phyloP scores from a whole-genome alignment of 2,113 vertebrate species.

The Esox niger region DNA sequence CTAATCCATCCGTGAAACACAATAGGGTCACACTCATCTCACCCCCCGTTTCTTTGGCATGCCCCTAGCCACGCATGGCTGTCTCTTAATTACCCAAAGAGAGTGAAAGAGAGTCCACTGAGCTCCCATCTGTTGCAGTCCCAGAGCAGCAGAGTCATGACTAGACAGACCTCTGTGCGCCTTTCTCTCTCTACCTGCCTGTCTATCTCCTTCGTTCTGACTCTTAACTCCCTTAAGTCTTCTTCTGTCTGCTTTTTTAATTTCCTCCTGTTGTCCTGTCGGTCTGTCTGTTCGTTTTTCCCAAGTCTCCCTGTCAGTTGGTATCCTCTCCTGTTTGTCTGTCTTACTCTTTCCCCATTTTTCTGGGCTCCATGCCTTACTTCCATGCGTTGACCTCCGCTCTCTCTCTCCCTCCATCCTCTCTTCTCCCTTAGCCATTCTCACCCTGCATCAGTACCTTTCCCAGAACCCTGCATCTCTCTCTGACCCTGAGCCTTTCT shows the following conservation, averaged over 20 bases:
- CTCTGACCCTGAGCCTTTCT: not conserved
- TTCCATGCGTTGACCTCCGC: not conserved
- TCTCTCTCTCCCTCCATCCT: not conserved
- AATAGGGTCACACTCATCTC: conserved; percentile 72
- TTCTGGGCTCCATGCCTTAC: not conserved
- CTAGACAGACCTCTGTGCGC: conserved; percentile 30
- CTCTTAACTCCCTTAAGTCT: not conserved
- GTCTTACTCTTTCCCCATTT: not conserved
- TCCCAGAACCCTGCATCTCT: not conserved
- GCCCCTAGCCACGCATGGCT: conserved; percentile 61
- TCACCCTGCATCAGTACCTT: not conserved
- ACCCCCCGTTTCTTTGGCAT: conserved; percentile 61
- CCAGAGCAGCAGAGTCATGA: conserved; percentile 69
- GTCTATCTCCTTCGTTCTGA: not conserved
- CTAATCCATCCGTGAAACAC: conserved; percentile 73
- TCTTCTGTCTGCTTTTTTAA: not conserved
- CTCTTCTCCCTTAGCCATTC: not conserved
- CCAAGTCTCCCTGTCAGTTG: not conserved
- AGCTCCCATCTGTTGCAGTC: conserved; percentile 54
- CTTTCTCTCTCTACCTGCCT: not conserved
- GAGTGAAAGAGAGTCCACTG: conserved; percentile 2
- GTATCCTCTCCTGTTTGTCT: not conserved
- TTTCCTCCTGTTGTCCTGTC: not conserved
- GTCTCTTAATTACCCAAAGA: conserved; percentile 73
- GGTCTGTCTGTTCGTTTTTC: not conserved